These are phyloP conservation scores for Gavialis gangeticus DNA, from an alignment of 2,113 vertebrate species.

Conservation along the genomic window DNA sequence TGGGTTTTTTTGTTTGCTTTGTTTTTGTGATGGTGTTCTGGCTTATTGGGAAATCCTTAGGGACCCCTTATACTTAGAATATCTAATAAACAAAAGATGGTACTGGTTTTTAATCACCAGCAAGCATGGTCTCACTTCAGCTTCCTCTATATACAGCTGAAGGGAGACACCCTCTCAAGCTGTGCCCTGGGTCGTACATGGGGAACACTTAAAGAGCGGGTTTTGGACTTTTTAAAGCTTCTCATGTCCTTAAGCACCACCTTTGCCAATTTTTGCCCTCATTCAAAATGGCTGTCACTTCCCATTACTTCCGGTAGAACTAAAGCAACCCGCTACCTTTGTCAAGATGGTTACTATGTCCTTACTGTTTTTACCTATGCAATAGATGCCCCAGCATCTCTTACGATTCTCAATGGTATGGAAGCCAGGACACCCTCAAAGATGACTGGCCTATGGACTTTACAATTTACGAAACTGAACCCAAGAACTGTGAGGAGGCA, in stretches of 20 bases:
- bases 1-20: no score
- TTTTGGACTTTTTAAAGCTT: background rate
- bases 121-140: background rate
- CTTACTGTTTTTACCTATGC: background rate
- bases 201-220: background rate
- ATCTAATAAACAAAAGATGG: background rate
- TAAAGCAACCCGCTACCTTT: background rate
- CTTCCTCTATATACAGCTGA: background rate
- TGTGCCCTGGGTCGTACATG: background rate
- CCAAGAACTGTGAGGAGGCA: background rate
- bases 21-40: background rate
- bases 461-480: background rate
- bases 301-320: background rate
- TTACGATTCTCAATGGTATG: background rate
- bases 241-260: background rate
- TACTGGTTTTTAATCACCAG: background rate
- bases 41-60: background rate
- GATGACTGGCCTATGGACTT: background rate
- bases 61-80: background rate
- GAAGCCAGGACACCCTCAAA: background rate
- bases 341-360: background rate
- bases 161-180: background rate
- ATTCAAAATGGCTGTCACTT: background rate
- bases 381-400: background rate
- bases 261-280: no score